Base-by-base conservation (phyloP, 2,888 invertebrate genomes). In the Volucella inanis region DNA sequence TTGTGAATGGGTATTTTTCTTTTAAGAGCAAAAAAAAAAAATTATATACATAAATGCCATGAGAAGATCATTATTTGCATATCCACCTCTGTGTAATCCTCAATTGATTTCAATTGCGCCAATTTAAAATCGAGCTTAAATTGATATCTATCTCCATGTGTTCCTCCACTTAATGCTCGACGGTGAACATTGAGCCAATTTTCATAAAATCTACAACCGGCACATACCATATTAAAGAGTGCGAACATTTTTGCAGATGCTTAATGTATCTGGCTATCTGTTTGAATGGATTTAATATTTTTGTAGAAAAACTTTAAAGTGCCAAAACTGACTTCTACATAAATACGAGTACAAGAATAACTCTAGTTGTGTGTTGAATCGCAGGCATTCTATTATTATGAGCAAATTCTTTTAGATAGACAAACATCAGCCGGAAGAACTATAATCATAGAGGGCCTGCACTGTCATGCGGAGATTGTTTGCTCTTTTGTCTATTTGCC, bases 111-210 rank as follows among this genome's bases (percentile, higher is more conserved):
- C 88, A 88, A 88, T 89, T 89, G 88, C 79, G 79, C 88, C 90
- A 90, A 90, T 90, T 90, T 89, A 90, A 89, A 90, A 89, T 90
- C 89, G 90, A 90, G 84, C 84, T 84, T 75, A 84, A 84, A 84
- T 75, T 76, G 80, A 39, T 80, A 84, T 70, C 62, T 52, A 70
- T 74, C 79, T 78, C 83, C 64, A 83, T 80, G 75, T 62, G 64
- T 47, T 67, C 77, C 61, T 67, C 31, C 41, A 41, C 49, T 18
- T 70, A 31, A 39, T 61, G 43, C 31, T 31, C 31, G 6, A 31
- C 18, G 18, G 52, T 41, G 22, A 18, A 15, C 74, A 74, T 55
- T 75, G 57, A 18, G 49, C 65, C 57, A 43, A 59, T 75, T 75
- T 50, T 14, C 43, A 59, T 47, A 39, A 14, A 49, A 55, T 43